Evolutionary conservation across 2,113 vertebrate genomes (phyloP).

Genomic region (Copsychus sechellarum): DNA sequence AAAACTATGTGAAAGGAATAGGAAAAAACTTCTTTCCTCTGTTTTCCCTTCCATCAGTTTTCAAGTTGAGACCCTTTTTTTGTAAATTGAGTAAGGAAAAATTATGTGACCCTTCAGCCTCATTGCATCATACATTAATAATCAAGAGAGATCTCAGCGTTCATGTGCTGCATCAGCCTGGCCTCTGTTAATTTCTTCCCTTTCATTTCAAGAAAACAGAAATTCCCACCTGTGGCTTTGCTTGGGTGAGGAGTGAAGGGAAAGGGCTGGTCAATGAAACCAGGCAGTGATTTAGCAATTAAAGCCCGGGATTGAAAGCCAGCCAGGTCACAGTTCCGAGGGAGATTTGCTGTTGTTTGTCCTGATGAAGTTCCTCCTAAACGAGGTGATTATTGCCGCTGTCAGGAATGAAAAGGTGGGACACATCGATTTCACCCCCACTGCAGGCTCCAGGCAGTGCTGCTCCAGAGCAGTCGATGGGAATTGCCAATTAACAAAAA

Average conservation of each 20-base stretch:
- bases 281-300: background rate
- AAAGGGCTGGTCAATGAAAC: background rate
- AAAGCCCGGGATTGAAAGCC: background rate
- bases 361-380: slow-evolving; percentile 41
- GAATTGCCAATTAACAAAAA: slow-evolving; percentile 45
- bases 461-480: background rate
- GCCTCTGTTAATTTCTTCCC: background rate
- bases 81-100: background rate
- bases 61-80: background rate
- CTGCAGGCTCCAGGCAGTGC: background rate
- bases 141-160: background rate
- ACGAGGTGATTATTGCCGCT: slow-evolving; percentile 53
- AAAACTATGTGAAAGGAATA: rapidly evolving
- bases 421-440: slow-evolving; percentile 40
- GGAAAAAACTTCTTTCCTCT: background rate
- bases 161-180: background rate
- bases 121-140: background rate
- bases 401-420: slow-evolving; percentile 49
- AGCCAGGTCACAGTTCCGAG: background rate
- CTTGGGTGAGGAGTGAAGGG: background rate
- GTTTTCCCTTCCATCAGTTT: background rate
- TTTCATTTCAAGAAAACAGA: background rate
- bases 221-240: background rate
- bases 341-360: slow-evolving; percentile 17
- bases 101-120: background rate